A percentile compares a stretch with the other conserved stretches of the same genome.
Evolutionary conservation across 2,888 invertebrate genomes (phyloP).

Genomic region (Sesia bembeciformis): DNA sequence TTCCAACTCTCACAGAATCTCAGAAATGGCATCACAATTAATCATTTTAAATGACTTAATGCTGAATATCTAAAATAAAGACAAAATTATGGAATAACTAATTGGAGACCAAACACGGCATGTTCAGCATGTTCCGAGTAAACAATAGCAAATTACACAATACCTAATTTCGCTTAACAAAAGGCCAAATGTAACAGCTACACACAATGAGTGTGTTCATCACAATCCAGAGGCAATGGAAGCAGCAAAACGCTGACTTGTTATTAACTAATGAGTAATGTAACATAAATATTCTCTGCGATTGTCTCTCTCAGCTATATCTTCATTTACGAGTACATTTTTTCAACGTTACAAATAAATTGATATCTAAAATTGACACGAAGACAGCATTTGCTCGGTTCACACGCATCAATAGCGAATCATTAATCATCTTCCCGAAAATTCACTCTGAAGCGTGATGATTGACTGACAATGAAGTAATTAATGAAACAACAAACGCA

Average conservation of each 20-base stretch:
- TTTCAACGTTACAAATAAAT: too few relatives aligned
- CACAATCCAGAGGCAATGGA: conserved; percentile 25
- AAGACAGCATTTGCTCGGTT: not conserved
- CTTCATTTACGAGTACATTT: too few relatives aligned
- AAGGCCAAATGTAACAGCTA: conserved; percentile 42
- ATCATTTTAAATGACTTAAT: too few relatives aligned
- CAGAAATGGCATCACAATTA: too few relatives aligned
- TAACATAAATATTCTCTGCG: too few relatives aligned
- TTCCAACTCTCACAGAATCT: too few relatives aligned
- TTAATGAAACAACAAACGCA: conserved; percentile 6
- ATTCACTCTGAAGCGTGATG: not conserved
- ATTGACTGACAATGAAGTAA: conserved; percentile 6
- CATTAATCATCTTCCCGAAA: not conserved
- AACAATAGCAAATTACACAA: conserved; percentile 40
- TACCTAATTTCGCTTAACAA: conserved; percentile 48
- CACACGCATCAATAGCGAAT: not conserved
- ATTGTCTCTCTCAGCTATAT: too few relatives aligned
- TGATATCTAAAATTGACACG: too few relatives aligned
- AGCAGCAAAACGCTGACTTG: conserved; percentile 10
- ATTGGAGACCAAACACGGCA: conserved; percentile 18
- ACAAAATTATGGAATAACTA: too few relatives aligned
- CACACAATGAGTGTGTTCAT: conserved; percentile 49
- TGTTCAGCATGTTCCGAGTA: conserved; percentile 26
- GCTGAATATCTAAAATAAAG: too few relatives aligned
- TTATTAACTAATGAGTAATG: too few relatives aligned